Conservation (phyloP, 2,113 vertebrate species). For the Tamias sibiricus region DNA sequence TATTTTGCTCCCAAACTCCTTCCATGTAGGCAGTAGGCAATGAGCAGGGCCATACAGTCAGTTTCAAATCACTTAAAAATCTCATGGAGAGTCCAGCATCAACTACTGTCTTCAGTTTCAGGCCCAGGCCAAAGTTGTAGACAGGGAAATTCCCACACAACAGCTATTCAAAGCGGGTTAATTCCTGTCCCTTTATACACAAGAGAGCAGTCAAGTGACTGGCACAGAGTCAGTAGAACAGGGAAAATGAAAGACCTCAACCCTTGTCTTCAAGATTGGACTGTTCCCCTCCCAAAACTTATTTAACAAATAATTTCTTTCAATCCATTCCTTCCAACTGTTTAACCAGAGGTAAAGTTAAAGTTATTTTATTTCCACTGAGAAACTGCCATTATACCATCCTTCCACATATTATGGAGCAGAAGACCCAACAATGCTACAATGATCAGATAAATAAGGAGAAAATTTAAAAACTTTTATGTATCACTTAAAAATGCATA, state of each 20-base stretch:
- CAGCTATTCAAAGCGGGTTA: background rate
- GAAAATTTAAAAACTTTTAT: background rate
- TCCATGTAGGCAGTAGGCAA: background rate
- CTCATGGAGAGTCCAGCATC: background rate
- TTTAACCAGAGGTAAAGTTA: background rate
- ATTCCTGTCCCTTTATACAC: background rate
- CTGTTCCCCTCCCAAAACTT: background rate
- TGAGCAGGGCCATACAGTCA: background rate
- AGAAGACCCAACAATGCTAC: background rate
- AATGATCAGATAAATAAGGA: background rate
- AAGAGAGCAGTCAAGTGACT: background rate
- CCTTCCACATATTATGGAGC: background rate
- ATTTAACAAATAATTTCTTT: background rate
- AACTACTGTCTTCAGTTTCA: background rate
- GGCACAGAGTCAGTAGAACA: background rate
- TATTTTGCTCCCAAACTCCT: background rate
- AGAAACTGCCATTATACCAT: background rate
- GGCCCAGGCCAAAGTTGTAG: background rate
- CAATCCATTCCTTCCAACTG: background rate
- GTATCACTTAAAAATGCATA: background rate
- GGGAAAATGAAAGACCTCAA: background rate
- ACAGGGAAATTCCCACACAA: background rate
- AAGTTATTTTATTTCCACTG: background rate
- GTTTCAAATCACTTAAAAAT: background rate
- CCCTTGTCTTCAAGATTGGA: background rate